Base-by-base conservation (phyloP, 53 echinoderm and acorn worm genomes). In the Henricia sp. region DNA sequence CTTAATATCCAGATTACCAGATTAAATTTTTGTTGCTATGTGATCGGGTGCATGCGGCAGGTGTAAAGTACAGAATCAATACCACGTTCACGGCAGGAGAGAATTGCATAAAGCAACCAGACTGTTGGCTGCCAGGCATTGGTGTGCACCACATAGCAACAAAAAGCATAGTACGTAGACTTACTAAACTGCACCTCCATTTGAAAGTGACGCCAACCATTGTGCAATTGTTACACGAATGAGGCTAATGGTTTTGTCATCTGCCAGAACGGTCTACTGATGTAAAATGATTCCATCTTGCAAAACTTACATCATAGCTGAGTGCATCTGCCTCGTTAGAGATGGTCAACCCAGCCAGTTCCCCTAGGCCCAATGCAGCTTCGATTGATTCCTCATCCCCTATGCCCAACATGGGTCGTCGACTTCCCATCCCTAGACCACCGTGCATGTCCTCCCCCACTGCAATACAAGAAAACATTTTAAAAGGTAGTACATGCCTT, bases 241-340 rank as follows among this genome's bases (percentile, higher is more conserved):
- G 10, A n/a, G 21, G 24, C 20, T 5, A 56, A 23, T n/a, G n/a
- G n/a, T n/a, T n/a, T n/a, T n/a, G n/a, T n/a, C n/a, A n/a, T n/a
- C 62, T 1, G 62, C 33, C 62, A 60, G 41, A 28, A 19, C 6
- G 9, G 19, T 58, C 59, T 27, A 58, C n/a, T n/a, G n/a, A n/a
- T n/a, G n/a, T n/a, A n/a, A n/a, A n/a, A n/a, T 9, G 48, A 16
- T 16, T 9, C 48, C 48, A 9, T 48, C 16, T 9, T 12, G 37
- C 37, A 3, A 58, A 52, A 92, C 90, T 92, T 82, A 99, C 94
- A 86, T 99, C 92, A 77, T 94, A 99, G 54, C 92, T 76, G 37
- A 99, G 92, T 6, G 90, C 92, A 54, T 99, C 99, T 37, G 94
- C 94, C 85, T 99, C 94, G 71, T 99, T 99, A 13, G 94, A 90